Evolutionary conservation across 2,888 invertebrate genomes (phyloP), one percentile per base, ranked within the genome.

Genomic region (Carabus problematicus): DNA sequence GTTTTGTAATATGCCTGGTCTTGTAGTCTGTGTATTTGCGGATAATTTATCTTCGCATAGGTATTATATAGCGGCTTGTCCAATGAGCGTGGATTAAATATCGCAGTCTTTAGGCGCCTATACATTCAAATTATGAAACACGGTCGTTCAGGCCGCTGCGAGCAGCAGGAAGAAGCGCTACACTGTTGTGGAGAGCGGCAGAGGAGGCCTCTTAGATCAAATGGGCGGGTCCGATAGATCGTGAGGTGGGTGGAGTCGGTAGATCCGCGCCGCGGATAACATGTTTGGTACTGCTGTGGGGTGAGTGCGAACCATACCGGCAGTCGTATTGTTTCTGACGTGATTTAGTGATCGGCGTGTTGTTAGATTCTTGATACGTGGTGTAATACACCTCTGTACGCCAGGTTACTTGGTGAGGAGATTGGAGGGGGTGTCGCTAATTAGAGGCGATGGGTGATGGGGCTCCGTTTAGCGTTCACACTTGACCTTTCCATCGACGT

Each of bases 191-290:
- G 56, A n/a, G 54, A 9, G 61, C 52, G 64, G 64, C 55, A 45
- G 64, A 45, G 43, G 64, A 55, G 42, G 54, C 54, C 63, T 47
- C 52, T 52, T 64, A 64, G 64, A 64, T 64, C 64, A 56, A 62
- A 49, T 39, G 56, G 64, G 64, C 64, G 64, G 16, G 64, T 42
- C 45, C 64, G 64, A 55, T 64, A 64, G 64, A 64, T 64, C 64
- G 64, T 61, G 60, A 52, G 64, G 55, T 64, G 64, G 64, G 64
- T 56, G 64, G 64, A 52, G 64, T 56, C 52, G 52, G 54, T 19
- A 42, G 60, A 60, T 60, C 60, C 43, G 42, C 60, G 18, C 42
- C 18, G 42, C 43, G 16, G 60, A 60, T 60, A 60, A 64, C 63
- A 55, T 54, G 63, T 64, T 64, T 52, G 63, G 63, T 54, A 64